Base-by-base conservation (phyloP, 2,113 vertebrate species). In the Xiphophorus hellerii region DNA sequence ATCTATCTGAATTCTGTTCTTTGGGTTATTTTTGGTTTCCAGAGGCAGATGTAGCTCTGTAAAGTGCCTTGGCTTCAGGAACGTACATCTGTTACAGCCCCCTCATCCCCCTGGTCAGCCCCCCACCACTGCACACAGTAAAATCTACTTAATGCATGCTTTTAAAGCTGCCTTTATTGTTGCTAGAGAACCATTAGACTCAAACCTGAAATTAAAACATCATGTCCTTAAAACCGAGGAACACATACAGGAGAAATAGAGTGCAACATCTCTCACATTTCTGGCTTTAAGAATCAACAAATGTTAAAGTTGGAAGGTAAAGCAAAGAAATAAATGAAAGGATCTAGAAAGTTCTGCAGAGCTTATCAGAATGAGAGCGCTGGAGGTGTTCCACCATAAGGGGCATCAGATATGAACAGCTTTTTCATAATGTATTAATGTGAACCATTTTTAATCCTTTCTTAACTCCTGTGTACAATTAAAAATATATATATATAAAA, bases 101-200 rank as follows among this genome's bases (percentile, higher is more conserved):
- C 44, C 29, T 12, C 9, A 2, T 0, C 35, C 35, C 10, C 10
- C 35, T 2, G 9, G 10, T 37, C 35, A 11, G 35, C 10, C 35
- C 10, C 35, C 10, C 31, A n/a, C 2, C 29, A 30, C 12, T 11
- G 8, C 30, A 69, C 42, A 69, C 42, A 30, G 35, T 22, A 8
- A 68, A 51, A 48, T 51, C 66, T 48, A 20, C 66, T 69, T 69
- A 69, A 35, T 35, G 48, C 68, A 35, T 35, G 68, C 71, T 11
- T 48, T 73, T 33, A 33, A 17, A 71, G 31, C 44, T 33, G 30
- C 51, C 30, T 33, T n/a, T 44, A 39, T 25, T 12, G 14, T 54
- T 65, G 62, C 20, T 20, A 10, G 22, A 31, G 28, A 51, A 69
- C 48, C 29, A 33, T 58, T 58, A 69, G n/a, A 70, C 29, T n/a